Base-by-base conservation (phyloP, 2,888 invertebrate species). In the Xylota sylvarum region DNA sequence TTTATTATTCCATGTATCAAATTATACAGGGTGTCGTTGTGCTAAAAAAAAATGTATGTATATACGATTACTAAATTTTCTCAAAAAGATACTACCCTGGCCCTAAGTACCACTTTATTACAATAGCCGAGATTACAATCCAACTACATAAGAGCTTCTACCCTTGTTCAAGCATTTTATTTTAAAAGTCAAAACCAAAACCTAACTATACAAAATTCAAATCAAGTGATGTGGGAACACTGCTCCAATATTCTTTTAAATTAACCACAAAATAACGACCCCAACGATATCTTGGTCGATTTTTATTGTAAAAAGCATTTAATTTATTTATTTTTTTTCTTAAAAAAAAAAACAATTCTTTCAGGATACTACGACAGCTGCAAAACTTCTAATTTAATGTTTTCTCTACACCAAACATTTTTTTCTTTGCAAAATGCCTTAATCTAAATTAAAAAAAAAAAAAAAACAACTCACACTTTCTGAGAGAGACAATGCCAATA, bases 341-440 rank as follows among this genome's bases (percentile, higher is more conserved):
- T 46, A n/a, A 35, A 65, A 65, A 23, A 23, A 23, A 35, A 65
- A 65, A 62, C 12, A 35, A 69, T 73, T 78, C 30, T 86, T 86
- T 19, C 77, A 82, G 86, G 77, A 48, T 64, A 52, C 55, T 67
- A 52, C 76, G 58, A 46, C 67, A 82, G 72, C 73, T 72, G 70
- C 67, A 78, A 77, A 55, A 10, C 17, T 77, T 77, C 12, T 62
- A 12, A 19, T 30, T 67, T 86, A 32, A 50, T 35, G 19, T 72
- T 85, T 85, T 55, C 35, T 9, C 1, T 17, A 78, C 77, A 77
- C 86, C 48, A 78, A 82, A 86, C 58, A 82, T 64, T 81, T 52
- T 77, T 86, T 86, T 82, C 64, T 86, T 81, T 86, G 86, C 86
- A 73, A 86, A 86, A 82, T 86, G 86, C 82, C 82, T 82, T 27